Percentiles rank a stretch among this genome's conserved stretches.
phyloP scores from a whole-genome alignment of 2,888 invertebrate species.

The Eurytoma californica region DNA sequence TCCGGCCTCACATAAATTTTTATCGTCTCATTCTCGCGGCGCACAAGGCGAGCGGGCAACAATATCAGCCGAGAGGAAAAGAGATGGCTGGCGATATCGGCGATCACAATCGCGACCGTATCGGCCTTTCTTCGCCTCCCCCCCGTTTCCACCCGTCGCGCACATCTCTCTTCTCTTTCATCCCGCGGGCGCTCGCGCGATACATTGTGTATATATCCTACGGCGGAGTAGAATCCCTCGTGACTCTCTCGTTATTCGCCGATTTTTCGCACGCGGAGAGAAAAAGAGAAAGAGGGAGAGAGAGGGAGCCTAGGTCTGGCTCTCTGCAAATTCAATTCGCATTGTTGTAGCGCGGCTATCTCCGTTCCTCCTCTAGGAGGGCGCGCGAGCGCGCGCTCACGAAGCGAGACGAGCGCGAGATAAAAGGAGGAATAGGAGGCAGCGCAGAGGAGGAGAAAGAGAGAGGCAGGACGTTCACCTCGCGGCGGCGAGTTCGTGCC shows the following conservation, averaged over 20 bases:
- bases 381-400: slow-evolving; percentile 18
- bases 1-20: slow-evolving; percentile 10
- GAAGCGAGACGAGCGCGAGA: slow-evolving; percentile 30
- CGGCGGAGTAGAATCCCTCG: slow-evolving; percentile 53
- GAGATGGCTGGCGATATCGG: slow-evolving; percentile 38
- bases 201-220: slow-evolving; percentile 21
- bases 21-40: not conserved
- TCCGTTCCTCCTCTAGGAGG: not conserved
- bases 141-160: not conserved
- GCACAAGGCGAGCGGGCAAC: not conserved
- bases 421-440: slow-evolving; percentile 55
- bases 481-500: slow-evolving; percentile 49
- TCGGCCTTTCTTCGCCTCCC: slow-evolving; percentile 16
- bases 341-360: slow-evolving; percentile 45
- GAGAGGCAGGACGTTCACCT: slow-evolving; percentile 70
- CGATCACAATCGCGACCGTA: slow-evolving; percentile 36
- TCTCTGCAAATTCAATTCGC: slow-evolving; percentile 55
- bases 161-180: slow-evolving; percentile 10
- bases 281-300: too few relatives aligned
- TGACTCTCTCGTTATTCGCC: slow-evolving; percentile 44
- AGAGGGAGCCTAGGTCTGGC: too few relatives aligned
- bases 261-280: slow-evolving; percentile 45
- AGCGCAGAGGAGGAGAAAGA: slow-evolving; percentile 54
- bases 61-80: slow-evolving; percentile 20
- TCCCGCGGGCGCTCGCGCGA: slow-evolving; percentile 5